Percentiles rank a stretch among this genome's conserved stretches.
Evolutionary conservation across 2,888 invertebrate genomes (phyloP).

Genomic region (Phymatocera aterrima): DNA sequence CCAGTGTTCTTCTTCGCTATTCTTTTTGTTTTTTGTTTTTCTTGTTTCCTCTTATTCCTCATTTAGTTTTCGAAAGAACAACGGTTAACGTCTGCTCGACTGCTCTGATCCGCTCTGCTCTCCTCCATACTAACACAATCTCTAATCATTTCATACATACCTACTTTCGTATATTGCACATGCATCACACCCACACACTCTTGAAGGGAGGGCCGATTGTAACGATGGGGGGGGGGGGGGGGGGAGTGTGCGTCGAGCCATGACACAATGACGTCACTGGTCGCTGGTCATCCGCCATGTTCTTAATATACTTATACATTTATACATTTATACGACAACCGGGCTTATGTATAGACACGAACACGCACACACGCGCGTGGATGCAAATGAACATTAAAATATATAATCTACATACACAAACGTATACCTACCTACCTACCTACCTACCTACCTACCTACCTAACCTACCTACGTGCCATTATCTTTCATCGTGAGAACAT

Average conservation of each 20-base stretch:
- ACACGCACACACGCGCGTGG: neutral
- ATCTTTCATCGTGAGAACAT: conserved; percentile 46
- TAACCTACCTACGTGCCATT: conserved; percentile 58
- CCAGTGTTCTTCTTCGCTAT: conserved; percentile 4
- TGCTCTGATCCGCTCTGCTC: too few species aligned
- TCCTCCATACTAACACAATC: neutral
- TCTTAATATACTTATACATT: neutral
- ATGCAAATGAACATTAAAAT: neutral
- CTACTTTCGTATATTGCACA: neutral
- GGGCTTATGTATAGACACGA: neutral
- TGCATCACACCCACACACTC: neutral
- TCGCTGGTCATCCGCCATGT: conserved; percentile 52
- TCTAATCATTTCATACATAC: neutral
- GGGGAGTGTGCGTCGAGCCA: conserved; percentile 69
- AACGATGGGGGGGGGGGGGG: conserved; percentile 64
- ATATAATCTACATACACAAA: conserved; percentile 64
- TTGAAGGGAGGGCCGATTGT: conserved; percentile 57
- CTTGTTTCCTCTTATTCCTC: neutral
- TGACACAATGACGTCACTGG: conserved; percentile 72
- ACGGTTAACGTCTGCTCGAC: conserved; percentile 30
- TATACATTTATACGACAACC: neutral
- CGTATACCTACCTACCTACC: neutral
- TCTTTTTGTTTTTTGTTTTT: neutral
- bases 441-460: conserved; percentile 59
- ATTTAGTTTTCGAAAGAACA: conserved; percentile 24